phyloP scores from a whole-genome alignment of 1,140 invertebrate genomes.

The Whitmania pigra region DNA sequence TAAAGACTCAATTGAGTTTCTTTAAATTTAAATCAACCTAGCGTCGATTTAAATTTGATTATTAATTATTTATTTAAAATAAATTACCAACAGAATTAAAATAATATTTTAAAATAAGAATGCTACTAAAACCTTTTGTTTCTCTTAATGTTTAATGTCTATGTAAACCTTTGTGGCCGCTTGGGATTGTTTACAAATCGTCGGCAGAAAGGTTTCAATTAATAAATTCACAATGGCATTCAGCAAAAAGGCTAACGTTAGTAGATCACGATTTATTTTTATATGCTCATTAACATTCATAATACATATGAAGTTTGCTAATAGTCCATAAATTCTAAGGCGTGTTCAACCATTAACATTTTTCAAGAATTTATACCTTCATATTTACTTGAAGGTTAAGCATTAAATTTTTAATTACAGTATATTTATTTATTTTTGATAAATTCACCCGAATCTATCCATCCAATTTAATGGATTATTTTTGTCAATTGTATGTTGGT shows the following conservation, averaged over 20 bases:
- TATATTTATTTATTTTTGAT: background rate
- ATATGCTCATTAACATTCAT: background rate
- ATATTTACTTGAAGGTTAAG: background rate
- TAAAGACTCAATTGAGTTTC: no score
- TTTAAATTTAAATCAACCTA: no score
- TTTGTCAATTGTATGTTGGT: background rate
- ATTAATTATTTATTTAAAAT: no score
- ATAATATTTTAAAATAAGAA: no score
- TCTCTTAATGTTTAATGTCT: no score
- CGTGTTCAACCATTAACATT: background rate
- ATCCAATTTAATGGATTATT: background rate
- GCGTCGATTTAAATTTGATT: no score
- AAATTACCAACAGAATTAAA: no score
- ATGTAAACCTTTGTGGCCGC: no score
- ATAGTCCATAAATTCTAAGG: background rate
- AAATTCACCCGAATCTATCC: background rate
- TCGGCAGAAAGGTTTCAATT: background rate
- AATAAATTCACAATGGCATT: background rate
- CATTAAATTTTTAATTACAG: background rate
- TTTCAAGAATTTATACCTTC: background rate
- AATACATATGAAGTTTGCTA: background rate
- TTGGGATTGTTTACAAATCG: background rate
- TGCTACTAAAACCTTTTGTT: no score
- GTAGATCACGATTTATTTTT: background rate
- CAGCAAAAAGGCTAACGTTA: slow-evolving; percentile 6